Percentiles rank a stretch among this genome's conserved stretches.
These are phyloP conservation scores for Amphiduros pacificus DNA, from an alignment of 2,888 invertebrate species.

Conservation along the genomic window DNA sequence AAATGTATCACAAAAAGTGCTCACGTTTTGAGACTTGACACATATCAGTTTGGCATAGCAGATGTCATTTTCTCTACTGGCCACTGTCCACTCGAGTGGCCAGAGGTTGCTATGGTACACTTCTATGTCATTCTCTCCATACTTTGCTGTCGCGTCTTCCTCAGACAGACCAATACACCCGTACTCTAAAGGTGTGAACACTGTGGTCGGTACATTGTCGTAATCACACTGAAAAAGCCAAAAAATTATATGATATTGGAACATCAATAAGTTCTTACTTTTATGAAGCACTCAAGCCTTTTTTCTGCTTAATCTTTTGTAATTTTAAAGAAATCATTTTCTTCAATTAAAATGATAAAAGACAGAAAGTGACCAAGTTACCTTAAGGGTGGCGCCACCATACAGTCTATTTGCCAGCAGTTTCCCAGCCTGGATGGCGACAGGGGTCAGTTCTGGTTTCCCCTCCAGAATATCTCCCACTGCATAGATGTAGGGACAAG, in stretches of 20 bases:
- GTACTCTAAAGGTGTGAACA: constrained; percentile 55
- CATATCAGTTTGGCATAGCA: constrained; percentile 86
- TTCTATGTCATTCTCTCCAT: constrained; percentile 44
- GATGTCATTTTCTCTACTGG: constrained; percentile 81
- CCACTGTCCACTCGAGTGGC: constrained; percentile 93
- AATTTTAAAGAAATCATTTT: no score
- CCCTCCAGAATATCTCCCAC: constrained; percentile 73
- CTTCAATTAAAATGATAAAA: no score
- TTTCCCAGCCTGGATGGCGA: constrained; percentile 50
- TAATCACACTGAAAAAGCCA: constrained; percentile 44
- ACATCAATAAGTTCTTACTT: not conserved
- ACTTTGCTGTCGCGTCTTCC: constrained; percentile 39
- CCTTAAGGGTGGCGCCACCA: constrained; percentile 29
- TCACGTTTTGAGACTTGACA: constrained; percentile 58
- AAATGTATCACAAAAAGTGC: constrained; percentile 21
- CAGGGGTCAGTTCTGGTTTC: constrained; percentile 56
- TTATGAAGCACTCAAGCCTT: no score
- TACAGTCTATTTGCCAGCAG: constrained; percentile 49
- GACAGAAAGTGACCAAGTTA: no score
- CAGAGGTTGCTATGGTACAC: constrained; percentile 92
- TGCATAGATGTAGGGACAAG: constrained; percentile 42
- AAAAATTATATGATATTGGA: not conserved
- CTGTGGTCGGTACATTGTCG: constrained; percentile 47
- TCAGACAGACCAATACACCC: constrained; percentile 48
- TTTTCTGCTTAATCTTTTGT: no score